Evolutionary conservation across 1,140 invertebrate genomes (phyloP).

Genomic region (Calliphora vicina): DNA sequence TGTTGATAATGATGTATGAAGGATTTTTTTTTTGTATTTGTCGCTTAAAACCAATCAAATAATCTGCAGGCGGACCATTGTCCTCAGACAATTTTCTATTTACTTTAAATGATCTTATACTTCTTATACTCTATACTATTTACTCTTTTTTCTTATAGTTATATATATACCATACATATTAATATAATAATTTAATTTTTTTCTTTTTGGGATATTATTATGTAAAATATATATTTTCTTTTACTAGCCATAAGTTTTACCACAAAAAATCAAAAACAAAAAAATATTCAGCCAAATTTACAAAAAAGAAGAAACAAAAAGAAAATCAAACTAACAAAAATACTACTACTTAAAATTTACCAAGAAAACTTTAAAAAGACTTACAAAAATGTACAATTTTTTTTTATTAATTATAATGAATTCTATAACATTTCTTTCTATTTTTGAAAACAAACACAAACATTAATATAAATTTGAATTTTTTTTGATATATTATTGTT

Average conservation of each 20-base stretch:
- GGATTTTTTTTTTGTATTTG: background rate
- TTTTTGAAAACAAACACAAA: background rate
- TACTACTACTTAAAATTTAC: background rate
- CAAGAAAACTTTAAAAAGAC: slow-evolving; percentile 10
- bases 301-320: background rate
- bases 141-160: slow-evolving; percentile 12
- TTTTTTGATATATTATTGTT: background rate
- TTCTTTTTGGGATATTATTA: slow-evolving; percentile 16
- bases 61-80: slow-evolving; percentile 19
- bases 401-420: background rate
- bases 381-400: slow-evolving; percentile 33
- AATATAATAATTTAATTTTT: background rate
- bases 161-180: slow-evolving; percentile 8
- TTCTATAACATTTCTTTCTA: background rate
- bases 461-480: background rate
- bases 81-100: slow-evolving; percentile 1
- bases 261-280: background rate
- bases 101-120: background rate
- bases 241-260: slow-evolving; percentile 7
- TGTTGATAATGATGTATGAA: background rate
- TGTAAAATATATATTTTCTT: slow-evolving; percentile 3
- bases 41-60: background rate
- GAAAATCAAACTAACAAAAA: background rate
- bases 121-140: background rate
- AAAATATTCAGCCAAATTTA: slow-evolving; percentile 25